These are phyloP conservation scores for Agrochola litura DNA, from an alignment of 2,888 invertebrate genomes.

Conservation along the genomic window DNA sequence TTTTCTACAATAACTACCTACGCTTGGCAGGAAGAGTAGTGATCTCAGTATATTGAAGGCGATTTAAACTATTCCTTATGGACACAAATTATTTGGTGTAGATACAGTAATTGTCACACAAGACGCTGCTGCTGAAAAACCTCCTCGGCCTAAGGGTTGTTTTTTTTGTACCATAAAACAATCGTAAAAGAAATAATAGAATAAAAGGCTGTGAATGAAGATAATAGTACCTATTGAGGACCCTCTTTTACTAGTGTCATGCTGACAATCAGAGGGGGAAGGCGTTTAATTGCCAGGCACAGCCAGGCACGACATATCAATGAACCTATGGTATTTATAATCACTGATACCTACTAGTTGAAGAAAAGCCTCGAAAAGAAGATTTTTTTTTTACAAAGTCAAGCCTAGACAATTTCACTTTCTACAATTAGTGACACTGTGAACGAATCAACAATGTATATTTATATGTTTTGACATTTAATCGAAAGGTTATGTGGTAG, in stretches of 20 bases:
- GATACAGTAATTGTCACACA: neutral
- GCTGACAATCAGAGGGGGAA: no score
- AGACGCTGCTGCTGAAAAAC: neutral
- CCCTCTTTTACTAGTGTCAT: neutral
- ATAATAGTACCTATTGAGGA: no score
- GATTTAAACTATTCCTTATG: neutral
- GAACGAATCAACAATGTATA: slow-evolving; percentile 11
- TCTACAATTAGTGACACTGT: neutral
- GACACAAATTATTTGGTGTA: neutral
- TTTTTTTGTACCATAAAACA: no score
- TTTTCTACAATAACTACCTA: neutral
- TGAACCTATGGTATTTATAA: no score
- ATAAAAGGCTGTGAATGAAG: neutral
- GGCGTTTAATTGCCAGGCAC: neutral
- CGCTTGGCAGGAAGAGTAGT: neutral
- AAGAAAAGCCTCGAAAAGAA: neutral
- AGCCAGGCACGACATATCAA: neutral
- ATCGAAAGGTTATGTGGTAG: slow-evolving; percentile 37
- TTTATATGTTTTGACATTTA: slow-evolving; percentile 39
- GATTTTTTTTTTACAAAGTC: no score
- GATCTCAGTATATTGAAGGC: neutral
- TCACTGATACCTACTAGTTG: neutral
- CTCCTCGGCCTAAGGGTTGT: neutral
- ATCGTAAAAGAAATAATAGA: neutral
- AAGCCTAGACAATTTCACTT: slow-evolving; percentile 7